These are phyloP conservation scores for Protodeltote pygarga DNA, from an alignment of 2,888 invertebrate genomes.

Conservation along the genomic window DNA sequence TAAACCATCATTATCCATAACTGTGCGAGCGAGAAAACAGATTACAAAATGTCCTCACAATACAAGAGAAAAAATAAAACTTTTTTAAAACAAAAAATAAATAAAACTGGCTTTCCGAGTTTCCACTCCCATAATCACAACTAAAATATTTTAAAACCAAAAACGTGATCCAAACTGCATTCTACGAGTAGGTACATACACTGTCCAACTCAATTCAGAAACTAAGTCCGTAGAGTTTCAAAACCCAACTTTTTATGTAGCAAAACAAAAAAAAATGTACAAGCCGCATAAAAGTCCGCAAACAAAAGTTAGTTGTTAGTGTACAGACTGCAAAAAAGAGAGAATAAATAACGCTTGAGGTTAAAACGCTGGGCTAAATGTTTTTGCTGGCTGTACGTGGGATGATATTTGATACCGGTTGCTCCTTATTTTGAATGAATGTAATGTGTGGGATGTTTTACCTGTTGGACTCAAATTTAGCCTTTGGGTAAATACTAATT, in stretches of 20 bases:
- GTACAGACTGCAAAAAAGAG: slow-evolving; percentile 35
- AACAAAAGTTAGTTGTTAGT: slow-evolving; percentile 39
- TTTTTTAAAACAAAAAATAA: no score
- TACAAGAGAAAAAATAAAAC: no score
- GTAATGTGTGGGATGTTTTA: neutral
- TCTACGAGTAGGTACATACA: slow-evolving; percentile 19
- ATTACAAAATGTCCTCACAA: no score
- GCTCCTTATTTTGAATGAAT: neutral
- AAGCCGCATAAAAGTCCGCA: slow-evolving; percentile 31
- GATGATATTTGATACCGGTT: slow-evolving; percentile 16
- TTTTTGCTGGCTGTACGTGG: slow-evolving; percentile 29
- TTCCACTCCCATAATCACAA: no score
- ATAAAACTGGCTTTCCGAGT: no score
- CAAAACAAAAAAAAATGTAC: slow-evolving; percentile 16
- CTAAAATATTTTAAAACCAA: no score
- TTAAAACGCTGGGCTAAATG: slow-evolving; percentile 29
- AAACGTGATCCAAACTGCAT: neutral
- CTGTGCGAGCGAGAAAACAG: no score
- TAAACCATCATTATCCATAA: no score
- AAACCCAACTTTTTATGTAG: slow-evolving; percentile 14
- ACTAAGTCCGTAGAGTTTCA: slow-evolving; percentile 10
- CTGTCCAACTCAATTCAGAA: slow-evolving; percentile 18
- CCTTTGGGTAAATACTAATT: slow-evolving; percentile 8
- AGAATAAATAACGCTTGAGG: slow-evolving; percentile 41
- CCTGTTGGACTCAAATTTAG: no score